Base-by-base conservation (phyloP, 1,140 invertebrate genomes). In the Ericerus pela region DNA sequence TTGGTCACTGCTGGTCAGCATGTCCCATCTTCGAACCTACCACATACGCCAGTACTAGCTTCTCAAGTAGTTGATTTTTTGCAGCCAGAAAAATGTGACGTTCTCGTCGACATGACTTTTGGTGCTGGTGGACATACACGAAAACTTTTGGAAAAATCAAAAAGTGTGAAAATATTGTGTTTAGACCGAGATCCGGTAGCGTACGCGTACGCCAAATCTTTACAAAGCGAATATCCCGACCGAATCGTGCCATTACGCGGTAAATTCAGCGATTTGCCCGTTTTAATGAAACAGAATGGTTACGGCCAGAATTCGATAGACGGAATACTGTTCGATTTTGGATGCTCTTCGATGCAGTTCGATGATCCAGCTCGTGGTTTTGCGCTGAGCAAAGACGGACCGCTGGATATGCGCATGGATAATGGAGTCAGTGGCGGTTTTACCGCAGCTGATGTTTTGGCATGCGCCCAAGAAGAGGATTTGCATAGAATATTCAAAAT, bases 371-470 rank as follows among this genome's bases (percentile, higher is more conserved):
- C 76, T 16, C 75, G 94, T 66, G 94, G 94, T 4, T 97, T 98
- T 72, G 80, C 85, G 12, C 62, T 95, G 0, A 82, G 78, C 43
- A 77, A 79, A 66, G 77, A 94, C 75, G 90, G 88, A 0, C 85
- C 84, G 8, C 73, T 98, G 47, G 94, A 96, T 66, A 96, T 97
- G 93, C 75, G 93, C 67, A 97, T 97, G 93, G 87, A 94, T 73
- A 79, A 81, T 1, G 70, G 75, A 27, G 75, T 82, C 62, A 80
- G 79, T 16, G 73, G 81, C 38, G 73, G 79, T 62, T 78, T 85
- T 14, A 91, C 85, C 27, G 93, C 87, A 33, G 80, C 82, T 26
- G 87, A 96, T 71, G 81, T 96, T 18, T 68, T 98, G 33, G 82
- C 85, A 8, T 74, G 76, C 56, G 77, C 84, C 0, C 79, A 83